Percentiles rank a stretch among this genome's conserved stretches.
Conservation (phyloP, 2,113 vertebrate genomes). For the Paralichthys olivaceus region DNA sequence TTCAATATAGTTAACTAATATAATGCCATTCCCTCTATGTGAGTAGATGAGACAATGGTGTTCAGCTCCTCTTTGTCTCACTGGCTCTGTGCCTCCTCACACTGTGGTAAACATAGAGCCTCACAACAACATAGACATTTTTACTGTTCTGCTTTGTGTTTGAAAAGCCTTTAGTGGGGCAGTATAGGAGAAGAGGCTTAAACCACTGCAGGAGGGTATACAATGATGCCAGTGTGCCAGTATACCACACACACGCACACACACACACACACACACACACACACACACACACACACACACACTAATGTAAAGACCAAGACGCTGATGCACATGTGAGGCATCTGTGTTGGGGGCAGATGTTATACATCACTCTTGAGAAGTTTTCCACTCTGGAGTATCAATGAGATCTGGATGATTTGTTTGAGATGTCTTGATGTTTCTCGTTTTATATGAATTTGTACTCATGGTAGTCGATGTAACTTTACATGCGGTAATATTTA, state of each 20-base stretch:
- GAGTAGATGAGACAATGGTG: constrained; percentile 23
- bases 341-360: too few species aligned
- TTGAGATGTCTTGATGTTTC: too few species aligned
- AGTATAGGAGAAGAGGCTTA: constrained; percentile 31
- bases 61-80: constrained; percentile 29
- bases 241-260: too few species aligned
- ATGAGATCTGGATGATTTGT: too few species aligned
- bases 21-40: not conserved
- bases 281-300: not conserved
- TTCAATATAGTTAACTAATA: not conserved
- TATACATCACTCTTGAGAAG: too few species aligned
- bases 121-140: constrained; percentile 66
- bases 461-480: not conserved
- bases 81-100: constrained; percentile 29
- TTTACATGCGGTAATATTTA: not conserved
- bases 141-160: constrained; percentile 66
- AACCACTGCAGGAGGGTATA: constrained; percentile 41
- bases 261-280: not conserved
- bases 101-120: constrained; percentile 44
- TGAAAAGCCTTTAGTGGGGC: constrained; percentile 36
- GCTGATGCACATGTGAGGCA: too few species aligned
- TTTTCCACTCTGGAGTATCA: too few species aligned
- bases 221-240: constrained; percentile 20
- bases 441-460: too few species aligned
- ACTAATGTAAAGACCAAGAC: not conserved